A percentile compares a stretch with the other conserved stretches of the same genome.
phyloP scores from a whole-genome alignment of 2,888 invertebrate genomes.

The Therioaphis trifolii region DNA sequence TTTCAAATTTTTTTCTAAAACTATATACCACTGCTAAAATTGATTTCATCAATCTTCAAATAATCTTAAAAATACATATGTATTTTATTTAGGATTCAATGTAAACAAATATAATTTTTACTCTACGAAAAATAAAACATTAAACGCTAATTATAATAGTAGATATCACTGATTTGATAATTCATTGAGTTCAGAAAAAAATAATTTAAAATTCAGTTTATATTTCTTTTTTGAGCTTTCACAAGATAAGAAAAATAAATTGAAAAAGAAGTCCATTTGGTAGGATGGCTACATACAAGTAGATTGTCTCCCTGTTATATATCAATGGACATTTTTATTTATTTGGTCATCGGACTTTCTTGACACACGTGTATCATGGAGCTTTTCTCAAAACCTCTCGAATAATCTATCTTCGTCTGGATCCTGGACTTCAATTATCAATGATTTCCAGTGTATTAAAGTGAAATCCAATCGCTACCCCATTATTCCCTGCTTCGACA shows the following conservation, averaged over 20 bases:
- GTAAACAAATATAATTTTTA: too few relatives aligned
- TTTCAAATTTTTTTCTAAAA: too few relatives aligned
- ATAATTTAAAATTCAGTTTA: constrained; percentile 31
- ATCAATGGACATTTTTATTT: constrained; percentile 51
- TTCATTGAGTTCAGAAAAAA: neutral
- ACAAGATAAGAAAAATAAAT: constrained; percentile 54
- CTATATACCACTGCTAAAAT: too few relatives aligned
- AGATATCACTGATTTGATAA: too few relatives aligned
- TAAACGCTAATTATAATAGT: too few relatives aligned
- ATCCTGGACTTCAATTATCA: constrained; percentile 55
- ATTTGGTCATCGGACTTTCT: constrained; percentile 56
- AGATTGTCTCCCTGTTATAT: constrained; percentile 29
- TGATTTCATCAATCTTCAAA: too few relatives aligned
- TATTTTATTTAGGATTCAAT: too few relatives aligned
- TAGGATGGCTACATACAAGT: constrained; percentile 33
- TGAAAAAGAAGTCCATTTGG: constrained; percentile 38
- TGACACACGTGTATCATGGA: constrained; percentile 35
- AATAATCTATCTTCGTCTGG: constrained; percentile 56
- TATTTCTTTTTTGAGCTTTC: neutral
- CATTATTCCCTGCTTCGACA: constrained; percentile 42
- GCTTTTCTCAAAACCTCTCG: constrained; percentile 41
- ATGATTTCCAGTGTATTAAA: constrained; percentile 48
- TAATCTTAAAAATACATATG: too few relatives aligned
- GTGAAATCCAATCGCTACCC: constrained; percentile 43
- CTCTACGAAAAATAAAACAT: too few relatives aligned